Conservation (phyloP, 1,140 invertebrate genomes). For the Epicauta chinensis region DNA sequence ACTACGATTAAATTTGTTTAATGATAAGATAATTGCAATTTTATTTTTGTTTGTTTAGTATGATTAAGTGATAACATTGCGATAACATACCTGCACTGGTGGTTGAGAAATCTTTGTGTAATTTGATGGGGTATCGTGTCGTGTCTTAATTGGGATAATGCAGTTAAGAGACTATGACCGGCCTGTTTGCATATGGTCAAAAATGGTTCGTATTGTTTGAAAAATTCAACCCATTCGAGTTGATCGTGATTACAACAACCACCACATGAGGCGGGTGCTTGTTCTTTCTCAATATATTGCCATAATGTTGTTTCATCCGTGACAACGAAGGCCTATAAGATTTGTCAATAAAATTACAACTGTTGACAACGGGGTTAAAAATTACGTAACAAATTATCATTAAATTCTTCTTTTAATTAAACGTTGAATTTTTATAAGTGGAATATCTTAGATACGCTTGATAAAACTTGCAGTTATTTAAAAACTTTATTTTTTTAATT, state of each 20-base stretch:
- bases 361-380: no score
- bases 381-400: no score
- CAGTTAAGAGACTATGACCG: constrained; percentile 46
- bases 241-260: constrained; percentile 51
- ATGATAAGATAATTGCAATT: no score
- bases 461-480: no score
- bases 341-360: not conserved
- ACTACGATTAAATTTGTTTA: no score
- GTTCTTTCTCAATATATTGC: constrained; percentile 41
- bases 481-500: no score
- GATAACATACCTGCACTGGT: constrained; percentile 45
- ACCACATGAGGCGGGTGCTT: constrained; percentile 47
- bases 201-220: constrained; percentile 52
- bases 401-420: no score
- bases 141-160: constrained; percentile 47
- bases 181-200: constrained; percentile 44
- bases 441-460: no score
- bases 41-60: no score
- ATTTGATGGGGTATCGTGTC: constrained; percentile 43
- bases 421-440: no score
- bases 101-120: constrained; percentile 48
- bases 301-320: constrained; percentile 37
- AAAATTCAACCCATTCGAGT: constrained; percentile 57
- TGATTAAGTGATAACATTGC: constrained; percentile 4
- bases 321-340: constrained; percentile 31